Base-by-base conservation (phyloP, 2,113 vertebrate genomes). In the Gorilla gorilla region DNA sequence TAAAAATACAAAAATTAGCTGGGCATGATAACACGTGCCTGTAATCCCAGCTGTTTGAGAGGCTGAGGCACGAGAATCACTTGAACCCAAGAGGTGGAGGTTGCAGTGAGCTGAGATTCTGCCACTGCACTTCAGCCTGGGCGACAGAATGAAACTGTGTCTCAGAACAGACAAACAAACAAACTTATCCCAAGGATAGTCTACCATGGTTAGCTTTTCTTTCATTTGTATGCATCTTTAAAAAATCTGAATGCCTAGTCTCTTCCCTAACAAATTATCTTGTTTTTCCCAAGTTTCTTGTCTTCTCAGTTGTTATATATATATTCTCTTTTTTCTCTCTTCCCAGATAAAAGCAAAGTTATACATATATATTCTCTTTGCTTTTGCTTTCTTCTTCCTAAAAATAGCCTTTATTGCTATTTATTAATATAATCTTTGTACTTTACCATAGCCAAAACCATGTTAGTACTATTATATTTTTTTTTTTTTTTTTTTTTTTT, bases 151-250 rank as follows among this genome's bases (percentile, higher is more conserved):
- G 61, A 64, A 30, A 64, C 27, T 64, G 10, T 30, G 25, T 27
- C 61, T 64, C 61, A 64, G 17, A 55, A 55, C 13, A 55, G 18
- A 55, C 13, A 64, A 25, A 57, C 20, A 61, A 25, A 10, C 23
- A 64, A 59, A 59, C 57, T 59, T 59, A 88, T 79, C 52, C 50
- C 52, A 89, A 86, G 18, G 18, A 75, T 81, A 70, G 30, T 94
- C n/a, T 90, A 70, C 22, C 22, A 1, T 64, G 43, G 48, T 92
- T 92, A 68, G 61, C 16, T 76, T 96, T 70, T 73, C 82, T 93
- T 97, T 83, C 30, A 80, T 72, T 87, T 95, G 59, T 82, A 57
- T 97, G 32, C 38, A 45, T 70, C 59, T 89, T 80, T 48, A 55
- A 70, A 96, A 96, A 92, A 82, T 81, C 48, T 75, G 22, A 96